Base-by-base conservation (phyloP, 1,140 invertebrate species). In the Caerostris darwini region DNA sequence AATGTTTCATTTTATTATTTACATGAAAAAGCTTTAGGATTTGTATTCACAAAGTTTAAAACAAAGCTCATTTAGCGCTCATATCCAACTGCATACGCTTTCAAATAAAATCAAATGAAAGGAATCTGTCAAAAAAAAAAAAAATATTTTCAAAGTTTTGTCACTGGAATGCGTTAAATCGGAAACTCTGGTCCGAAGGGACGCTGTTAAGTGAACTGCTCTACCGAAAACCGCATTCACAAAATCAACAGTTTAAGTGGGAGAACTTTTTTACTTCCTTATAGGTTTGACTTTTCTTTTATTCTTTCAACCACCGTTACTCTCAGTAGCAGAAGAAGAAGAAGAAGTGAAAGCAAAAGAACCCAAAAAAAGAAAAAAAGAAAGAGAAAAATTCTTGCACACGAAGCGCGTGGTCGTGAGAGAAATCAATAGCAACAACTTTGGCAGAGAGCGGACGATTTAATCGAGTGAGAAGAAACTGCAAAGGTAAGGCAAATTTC, bases 401-500 rank as follows among this genome's bases (percentile, higher is more conserved):
- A 77, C 19, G 7, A 50, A 50, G 7, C 7, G 19, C 19, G 8
- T 50, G 71, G 71, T 34, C 71, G 71, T 77, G 71, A 77, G 53
- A 19, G 50, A 77, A 77, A 77, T 77, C 71, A 77, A 77, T 77
- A 77, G 50, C 71, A 77, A 77, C 71, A 77, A 85, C 83, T 85
- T 85, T 85, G 83, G 17, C 57, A 6, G 83, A 59, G 58, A 85
- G 58, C 57, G 56, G 83, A 85, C 83, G 59, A 54, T 88, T 88
- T 88, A 88, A 88, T 88, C 86, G 50, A 88, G 50, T 64, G 58
- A 88, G 19, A 50, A 50, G 53, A 88, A 64, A 64, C 59, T 64
- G 50, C 58, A 64, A 64, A 64, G 85, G 86, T 88, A 88, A 88
- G 86, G 86, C 58, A 61, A 88, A 64, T 88, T 88, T 88, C 86